phyloP scores from a whole-genome alignment of 2,797 vertebrate species.

The Notolabrus celidotus region DNA sequence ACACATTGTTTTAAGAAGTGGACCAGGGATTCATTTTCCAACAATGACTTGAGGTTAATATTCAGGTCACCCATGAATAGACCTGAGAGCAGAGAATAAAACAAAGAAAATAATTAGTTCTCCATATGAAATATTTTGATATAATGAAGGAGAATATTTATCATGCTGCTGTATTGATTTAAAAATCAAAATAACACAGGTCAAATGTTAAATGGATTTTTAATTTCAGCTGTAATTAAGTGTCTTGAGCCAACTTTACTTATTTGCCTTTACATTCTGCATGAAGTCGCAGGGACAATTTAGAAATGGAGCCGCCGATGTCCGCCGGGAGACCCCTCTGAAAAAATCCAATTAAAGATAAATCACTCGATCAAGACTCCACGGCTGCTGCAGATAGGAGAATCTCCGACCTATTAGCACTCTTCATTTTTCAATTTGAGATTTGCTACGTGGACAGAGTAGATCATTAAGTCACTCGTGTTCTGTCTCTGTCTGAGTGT shows the following conservation, averaged over 20 bases:
- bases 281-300: constrained; percentile 29
- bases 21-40: constrained; percentile 28
- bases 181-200: constrained; percentile 20
- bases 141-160: constrained; percentile 27
- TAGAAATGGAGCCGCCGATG: constrained; percentile 25
- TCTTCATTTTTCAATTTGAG: constrained; percentile 50
- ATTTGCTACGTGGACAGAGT: constrained; percentile 26
- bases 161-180: constrained; percentile 18
- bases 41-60: constrained; percentile 47
- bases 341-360: constrained; percentile 66
- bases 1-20: constrained; percentile 39
- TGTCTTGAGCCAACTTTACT: constrained; percentile 31
- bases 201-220: constrained; percentile 23
- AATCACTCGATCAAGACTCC: constrained; percentile 48
- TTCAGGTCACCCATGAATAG: constrained; percentile 33
- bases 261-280: constrained; percentile 44
- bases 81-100: constrained; percentile 2
- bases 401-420: constrained; percentile 44
- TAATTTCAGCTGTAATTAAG: constrained; percentile 13
- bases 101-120: neutral
- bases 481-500: constrained; percentile 11
- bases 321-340: constrained; percentile 41
- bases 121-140: constrained; percentile 39
- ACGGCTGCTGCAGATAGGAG: constrained; percentile 30
- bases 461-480: constrained; percentile 28